A percentile compares a stretch with the other conserved stretches of the same genome.
These are phyloP conservation scores for Valencia hispanica DNA, from an alignment of 2,797 vertebrate genomes.

Conservation along the genomic window DNA sequence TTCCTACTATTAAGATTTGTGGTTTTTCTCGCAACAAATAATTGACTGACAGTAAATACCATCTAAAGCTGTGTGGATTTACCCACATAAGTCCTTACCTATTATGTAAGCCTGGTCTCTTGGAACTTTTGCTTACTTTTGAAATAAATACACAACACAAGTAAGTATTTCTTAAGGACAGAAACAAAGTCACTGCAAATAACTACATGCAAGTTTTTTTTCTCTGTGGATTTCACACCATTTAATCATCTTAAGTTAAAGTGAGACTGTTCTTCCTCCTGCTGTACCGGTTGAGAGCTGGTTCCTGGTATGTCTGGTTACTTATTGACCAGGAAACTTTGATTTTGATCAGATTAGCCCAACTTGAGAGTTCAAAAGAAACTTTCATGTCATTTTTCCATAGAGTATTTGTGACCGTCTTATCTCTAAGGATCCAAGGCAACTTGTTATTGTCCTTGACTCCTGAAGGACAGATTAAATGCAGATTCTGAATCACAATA, in stretches of 20 bases:
- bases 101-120: too few relatives aligned
- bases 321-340: background rate
- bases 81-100: too few relatives aligned
- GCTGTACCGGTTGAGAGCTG: too few relatives aligned
- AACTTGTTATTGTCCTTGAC: slow-evolving; percentile 47
- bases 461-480: slow-evolving; percentile 46
- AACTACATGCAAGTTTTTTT: background rate
- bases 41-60: too few relatives aligned
- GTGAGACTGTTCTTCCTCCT: background rate
- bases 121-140: background rate
- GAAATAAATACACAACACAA: background rate
- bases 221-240: background rate
- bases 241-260: background rate
- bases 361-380: slow-evolving; percentile 18
- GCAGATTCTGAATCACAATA: slow-evolving; percentile 24
- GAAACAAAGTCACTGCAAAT: background rate
- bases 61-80: too few relatives aligned
- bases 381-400: slow-evolving; percentile 11
- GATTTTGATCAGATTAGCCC: slow-evolving; percentile 18
- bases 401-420: slow-evolving; percentile 35
- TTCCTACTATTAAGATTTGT: too few relatives aligned
- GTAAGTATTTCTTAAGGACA: background rate
- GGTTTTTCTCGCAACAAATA: too few relatives aligned
- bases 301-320: background rate
- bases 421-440: background rate